Conservation (phyloP, 2,113 vertebrate genomes). For the Theropithecus gelada region DNA sequence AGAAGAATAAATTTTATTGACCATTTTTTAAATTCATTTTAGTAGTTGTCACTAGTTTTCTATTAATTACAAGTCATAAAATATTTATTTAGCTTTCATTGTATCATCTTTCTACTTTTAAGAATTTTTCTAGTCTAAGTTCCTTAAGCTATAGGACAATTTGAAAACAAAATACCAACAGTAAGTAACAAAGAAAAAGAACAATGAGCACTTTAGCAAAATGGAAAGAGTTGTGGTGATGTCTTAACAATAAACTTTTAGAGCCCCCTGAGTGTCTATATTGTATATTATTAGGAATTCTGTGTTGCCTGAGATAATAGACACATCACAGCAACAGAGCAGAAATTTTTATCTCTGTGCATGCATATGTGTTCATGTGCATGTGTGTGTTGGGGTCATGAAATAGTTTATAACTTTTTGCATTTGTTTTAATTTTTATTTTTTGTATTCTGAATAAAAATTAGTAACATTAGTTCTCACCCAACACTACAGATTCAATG, state of each 20-base stretch:
- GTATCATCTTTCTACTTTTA: not conserved
- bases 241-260: not conserved
- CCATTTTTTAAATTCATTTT: not conserved
- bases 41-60: not conserved
- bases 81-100: not conserved
- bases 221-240: not conserved
- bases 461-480: not conserved
- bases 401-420: not conserved
- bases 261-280: not conserved
- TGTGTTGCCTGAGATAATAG: not conserved
- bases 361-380: not conserved
- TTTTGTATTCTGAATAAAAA: not conserved
- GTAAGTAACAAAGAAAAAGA: not conserved
- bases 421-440: not conserved
- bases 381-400: not conserved
- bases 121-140: not conserved
- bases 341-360: not conserved
- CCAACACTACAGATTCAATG: not conserved
- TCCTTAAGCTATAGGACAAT: not conserved
- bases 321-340: not conserved
- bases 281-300: not conserved
- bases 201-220: conserved; percentile 3
- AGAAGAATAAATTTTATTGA: not conserved
- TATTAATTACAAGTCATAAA: not conserved
- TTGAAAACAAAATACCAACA: not conserved